Conservation (phyloP, 2,113 vertebrate species). For the Myrmecobius fasciatus region DNA sequence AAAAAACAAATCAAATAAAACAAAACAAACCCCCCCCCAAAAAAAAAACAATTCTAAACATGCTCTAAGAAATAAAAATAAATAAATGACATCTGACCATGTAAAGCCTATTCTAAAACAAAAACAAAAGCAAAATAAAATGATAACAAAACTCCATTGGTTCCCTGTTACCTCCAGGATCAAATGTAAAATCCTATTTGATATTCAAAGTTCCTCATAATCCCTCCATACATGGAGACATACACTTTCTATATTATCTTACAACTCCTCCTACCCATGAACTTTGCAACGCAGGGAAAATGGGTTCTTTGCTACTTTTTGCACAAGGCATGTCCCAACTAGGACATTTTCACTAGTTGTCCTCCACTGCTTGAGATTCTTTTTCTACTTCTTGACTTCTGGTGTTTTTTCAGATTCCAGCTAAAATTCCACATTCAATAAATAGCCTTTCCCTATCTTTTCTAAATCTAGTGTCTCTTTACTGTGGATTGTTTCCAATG, state of each 20-base stretch:
- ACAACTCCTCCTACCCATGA: neutral
- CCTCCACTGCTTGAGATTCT: neutral
- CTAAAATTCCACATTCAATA: neutral
- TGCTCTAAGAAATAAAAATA: no score
- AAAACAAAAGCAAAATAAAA: no score
- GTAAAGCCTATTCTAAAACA: neutral
- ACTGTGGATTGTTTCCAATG: neutral
- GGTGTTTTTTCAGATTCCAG: neutral
- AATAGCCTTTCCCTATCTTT: neutral
- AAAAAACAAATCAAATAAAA: no score
- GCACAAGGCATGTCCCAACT: neutral
- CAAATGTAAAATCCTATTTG: neutral
- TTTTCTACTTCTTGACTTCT: neutral
- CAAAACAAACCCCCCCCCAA: no score
- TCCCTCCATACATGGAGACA: neutral
- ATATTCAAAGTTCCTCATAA: neutral
- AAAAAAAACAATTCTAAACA: no score
- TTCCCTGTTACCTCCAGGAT: neutral
- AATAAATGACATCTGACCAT: neutral
- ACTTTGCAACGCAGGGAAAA: neutral
- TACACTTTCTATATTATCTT: no score
- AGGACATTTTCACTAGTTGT: neutral
- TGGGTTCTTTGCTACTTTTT: neutral
- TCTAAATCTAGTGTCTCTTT: neutral
- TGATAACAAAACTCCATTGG: neutral